Evolutionary conservation across 2,888 invertebrate genomes (phyloP), one percentile per base, ranked within the genome.

Genomic region (Drosophila paracracens): DNA sequence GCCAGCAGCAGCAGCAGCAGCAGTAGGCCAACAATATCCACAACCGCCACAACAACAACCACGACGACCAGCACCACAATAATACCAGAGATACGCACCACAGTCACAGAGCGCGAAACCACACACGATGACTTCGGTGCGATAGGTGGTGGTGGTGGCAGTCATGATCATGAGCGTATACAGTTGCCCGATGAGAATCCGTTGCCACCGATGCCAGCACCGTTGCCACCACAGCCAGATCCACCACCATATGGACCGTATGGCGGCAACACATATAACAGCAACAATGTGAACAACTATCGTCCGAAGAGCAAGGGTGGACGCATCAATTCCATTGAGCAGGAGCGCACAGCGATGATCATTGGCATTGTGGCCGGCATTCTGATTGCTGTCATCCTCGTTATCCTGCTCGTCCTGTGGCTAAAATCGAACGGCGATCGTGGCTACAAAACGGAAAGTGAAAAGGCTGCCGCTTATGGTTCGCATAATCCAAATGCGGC

Each of bases 361-460:
- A 96, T 97, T 67, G 97, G 97, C 79, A 97, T 99, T 82, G 97
- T 98, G 70, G 98, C 98, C 4, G 98, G 97, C 53, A 97, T 97
- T 46, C 94, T 98, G 75, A 98, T 99, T 91, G 97, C 97, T 38
- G 96, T 98, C 78, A 97, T 99, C 62, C 95, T 99, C 77, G 96
- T 99, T 77, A 97, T 98, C 64, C 95, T 99, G 72, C 95, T 98
- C 70, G 97, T 99, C 86, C 95, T 98, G 86, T 97, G 98, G 94
- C 97, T 98, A 93, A 95, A 96, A 91, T 96, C 96, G 88, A 95
- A 97, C 74, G 96, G 97, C 60, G 98, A 98, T 92, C 96, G 96
- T n/a, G 96, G 96, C 64, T 99, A 98, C 93, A 99, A 98, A 93
- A 97, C 98, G 72, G 98, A 98, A 90, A 97, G 98, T 85, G 96